Evolutionary conservation across 1,140 invertebrate genomes (phyloP).

Genomic region (Cataglyphis hispanica): DNA sequence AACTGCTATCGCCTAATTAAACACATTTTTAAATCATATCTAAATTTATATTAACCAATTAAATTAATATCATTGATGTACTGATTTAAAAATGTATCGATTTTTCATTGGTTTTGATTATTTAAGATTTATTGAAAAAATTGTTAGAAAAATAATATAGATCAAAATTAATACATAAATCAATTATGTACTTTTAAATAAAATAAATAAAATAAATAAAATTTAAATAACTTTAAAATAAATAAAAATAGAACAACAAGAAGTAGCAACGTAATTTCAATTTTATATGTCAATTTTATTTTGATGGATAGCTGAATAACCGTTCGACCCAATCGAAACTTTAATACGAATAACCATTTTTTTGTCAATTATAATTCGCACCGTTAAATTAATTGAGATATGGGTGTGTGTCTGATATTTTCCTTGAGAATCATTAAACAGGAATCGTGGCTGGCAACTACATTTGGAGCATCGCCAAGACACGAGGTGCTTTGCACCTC

Average conservation of each 20-base stretch:
- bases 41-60: not conserved
- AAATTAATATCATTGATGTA: not conserved
- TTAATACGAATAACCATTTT: not conserved
- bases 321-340: not conserved
- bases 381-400: slow-evolving; percentile 1
- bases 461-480: slow-evolving; percentile 59
- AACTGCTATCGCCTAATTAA: not conserved
- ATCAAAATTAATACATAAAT: not conserved
- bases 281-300: too few species aligned
- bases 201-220: too few species aligned
- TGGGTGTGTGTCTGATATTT: not conserved
- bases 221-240: too few species aligned
- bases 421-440: slow-evolving; percentile 29
- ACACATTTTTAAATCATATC: not conserved
- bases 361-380: not conserved
- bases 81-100: not conserved
- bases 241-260: not conserved
- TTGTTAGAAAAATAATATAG: slow-evolving; percentile 16
- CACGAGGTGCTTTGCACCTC: not conserved
- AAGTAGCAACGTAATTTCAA: not conserved
- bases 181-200: too few species aligned
- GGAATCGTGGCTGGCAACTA: not conserved
- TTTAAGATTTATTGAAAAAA: not conserved
- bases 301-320: not conserved
- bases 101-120: slow-evolving; percentile 3